Percentiles rank a stretch among this genome's conserved stretches.
Conservation (phyloP, 2,888 invertebrate genomes). For the Phengaris alcon region DNA sequence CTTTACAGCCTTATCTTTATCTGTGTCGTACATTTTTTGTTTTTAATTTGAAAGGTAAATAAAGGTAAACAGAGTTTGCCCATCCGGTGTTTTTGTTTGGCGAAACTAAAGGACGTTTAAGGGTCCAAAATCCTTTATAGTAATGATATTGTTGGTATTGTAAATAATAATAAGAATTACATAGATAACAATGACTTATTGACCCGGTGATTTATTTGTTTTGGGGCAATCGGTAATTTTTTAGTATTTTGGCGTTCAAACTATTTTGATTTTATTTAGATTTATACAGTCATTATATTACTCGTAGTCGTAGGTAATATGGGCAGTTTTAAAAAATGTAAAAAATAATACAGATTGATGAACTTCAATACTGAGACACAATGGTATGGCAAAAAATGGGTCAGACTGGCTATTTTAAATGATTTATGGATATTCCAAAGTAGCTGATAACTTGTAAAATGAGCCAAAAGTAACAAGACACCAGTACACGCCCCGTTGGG, state of each 20-base stretch:
- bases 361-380: slow-evolving; percentile 9
- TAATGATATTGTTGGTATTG: slow-evolving; percentile 13
- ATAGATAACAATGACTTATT: neutral
- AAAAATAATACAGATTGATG: neutral
- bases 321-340: neutral
- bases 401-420: slow-evolving; percentile 10
- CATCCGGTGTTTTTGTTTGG: slow-evolving; percentile 62
- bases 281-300: neutral
- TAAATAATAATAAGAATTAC: neutral
- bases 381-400: slow-evolving; percentile 14
- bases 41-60: slow-evolving; percentile 57
- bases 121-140: slow-evolving; percentile 28
- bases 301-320: neutral
- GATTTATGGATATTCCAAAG: slow-evolving; percentile 22
- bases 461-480: slow-evolving; percentile 14
- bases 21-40: slow-evolving; percentile 53
- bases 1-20: slow-evolving; percentile 51
- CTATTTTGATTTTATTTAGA: neutral
- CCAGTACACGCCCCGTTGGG: slow-evolving; percentile 17
- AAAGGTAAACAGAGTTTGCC: slow-evolving; percentile 62
- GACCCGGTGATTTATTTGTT: neutral
- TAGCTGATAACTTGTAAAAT: slow-evolving; percentile 24
- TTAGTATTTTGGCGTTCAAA: neutral
- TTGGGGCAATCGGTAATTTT: neutral
- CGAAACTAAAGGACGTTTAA: slow-evolving; percentile 30